These are phyloP conservation scores for Nemurella pictetii DNA, from an alignment of 2,888 invertebrate species.

Conservation along the genomic window DNA sequence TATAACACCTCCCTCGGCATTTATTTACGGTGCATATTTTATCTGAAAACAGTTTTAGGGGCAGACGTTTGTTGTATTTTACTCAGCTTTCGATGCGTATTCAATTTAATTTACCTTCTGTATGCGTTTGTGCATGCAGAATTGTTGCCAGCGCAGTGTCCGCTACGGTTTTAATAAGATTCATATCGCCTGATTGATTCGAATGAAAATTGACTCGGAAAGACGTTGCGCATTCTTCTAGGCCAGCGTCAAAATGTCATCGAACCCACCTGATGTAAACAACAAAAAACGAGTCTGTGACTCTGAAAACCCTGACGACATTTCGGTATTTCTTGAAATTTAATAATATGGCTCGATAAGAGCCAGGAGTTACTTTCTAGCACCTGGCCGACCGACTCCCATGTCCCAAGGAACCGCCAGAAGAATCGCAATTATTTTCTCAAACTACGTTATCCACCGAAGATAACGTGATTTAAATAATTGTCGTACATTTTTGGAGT, in stretches of 20 bases:
- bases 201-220: neutral
- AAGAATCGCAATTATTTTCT: neutral
- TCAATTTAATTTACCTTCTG: too few relatives aligned
- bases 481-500: neutral
- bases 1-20: too few relatives aligned
- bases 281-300: neutral
- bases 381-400: neutral
- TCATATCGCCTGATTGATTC: neutral
- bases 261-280: slow-evolving; percentile 9
- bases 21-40: too few relatives aligned
- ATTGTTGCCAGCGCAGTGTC: too few relatives aligned
- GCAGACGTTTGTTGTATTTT: too few relatives aligned
- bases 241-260: slow-evolving; percentile 25
- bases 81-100: too few relatives aligned
- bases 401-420: neutral
- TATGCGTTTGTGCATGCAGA: too few relatives aligned
- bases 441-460: neutral
- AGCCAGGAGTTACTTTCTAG: neutral
- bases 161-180: too few relatives aligned
- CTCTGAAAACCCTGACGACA: neutral
- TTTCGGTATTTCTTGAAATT: neutral
- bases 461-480: neutral
- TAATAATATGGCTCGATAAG: neutral
- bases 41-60: too few relatives aligned
- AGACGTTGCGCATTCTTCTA: neutral